Conservation (phyloP, 2,888 invertebrate species). For the Willowsia nigromaculata region DNA sequence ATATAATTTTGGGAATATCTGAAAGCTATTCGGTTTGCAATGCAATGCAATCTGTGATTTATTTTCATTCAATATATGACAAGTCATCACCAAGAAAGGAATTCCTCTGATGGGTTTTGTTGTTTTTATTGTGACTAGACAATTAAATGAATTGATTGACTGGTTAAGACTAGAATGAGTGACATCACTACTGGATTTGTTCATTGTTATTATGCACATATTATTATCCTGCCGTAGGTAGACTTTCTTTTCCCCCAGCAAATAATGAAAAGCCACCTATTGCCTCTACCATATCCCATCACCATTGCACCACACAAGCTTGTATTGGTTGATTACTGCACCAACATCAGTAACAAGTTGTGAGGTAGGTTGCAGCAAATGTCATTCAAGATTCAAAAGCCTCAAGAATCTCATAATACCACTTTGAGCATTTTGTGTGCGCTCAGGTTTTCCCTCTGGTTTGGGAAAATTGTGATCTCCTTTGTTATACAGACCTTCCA, state of each 20-base stretch:
- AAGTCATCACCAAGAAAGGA: slow-evolving; percentile 12
- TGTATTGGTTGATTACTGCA: neutral
- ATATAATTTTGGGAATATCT: neutral
- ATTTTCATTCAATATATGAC: slow-evolving; percentile 13
- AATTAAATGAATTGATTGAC: slow-evolving; percentile 29
- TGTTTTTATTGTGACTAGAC: slow-evolving; percentile 9
- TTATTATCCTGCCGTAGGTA: neutral
- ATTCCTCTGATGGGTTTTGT: neutral
- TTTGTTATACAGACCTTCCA: neutral
- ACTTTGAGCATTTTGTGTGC: neutral
- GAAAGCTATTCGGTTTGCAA: neutral
- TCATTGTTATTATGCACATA: slow-evolving; percentile 23
- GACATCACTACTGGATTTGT: slow-evolving; percentile 38
- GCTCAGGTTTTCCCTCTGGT: neutral
- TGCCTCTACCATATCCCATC: neutral
- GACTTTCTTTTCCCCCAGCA: neutral
- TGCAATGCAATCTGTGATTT: slow-evolving; percentile 32
- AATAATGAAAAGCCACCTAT: neutral
- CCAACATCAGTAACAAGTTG: neutral
- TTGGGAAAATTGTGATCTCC: neutral
- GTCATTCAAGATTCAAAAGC: too few relatives aligned
- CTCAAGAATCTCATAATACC: neutral
- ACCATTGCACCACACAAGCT: neutral
- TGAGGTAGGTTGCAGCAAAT: slow-evolving; percentile 24
- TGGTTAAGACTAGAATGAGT: slow-evolving; percentile 1